These are phyloP conservation scores for Diarsia rubi DNA, from an alignment of 2,888 invertebrate genomes.

Conservation along the genomic window DNA sequence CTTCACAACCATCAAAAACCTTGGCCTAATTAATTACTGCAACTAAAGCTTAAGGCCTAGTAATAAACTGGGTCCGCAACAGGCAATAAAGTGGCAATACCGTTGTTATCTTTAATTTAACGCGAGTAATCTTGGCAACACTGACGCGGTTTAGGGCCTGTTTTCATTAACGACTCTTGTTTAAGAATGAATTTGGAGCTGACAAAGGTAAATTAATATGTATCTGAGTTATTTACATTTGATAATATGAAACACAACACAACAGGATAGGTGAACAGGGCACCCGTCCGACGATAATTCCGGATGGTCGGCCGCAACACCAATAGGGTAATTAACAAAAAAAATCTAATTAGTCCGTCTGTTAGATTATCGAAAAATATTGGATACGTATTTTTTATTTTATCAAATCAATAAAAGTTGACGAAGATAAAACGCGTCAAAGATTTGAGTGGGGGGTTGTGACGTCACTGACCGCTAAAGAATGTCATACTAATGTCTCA, in stretches of 20 bases:
- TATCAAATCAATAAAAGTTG: no score
- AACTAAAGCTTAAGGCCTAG: slow-evolving; percentile 8
- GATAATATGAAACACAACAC: not conserved
- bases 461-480: no score
- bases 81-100: slow-evolving; percentile 24
- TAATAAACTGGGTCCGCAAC: slow-evolving; percentile 29
- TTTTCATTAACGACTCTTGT: slow-evolving; percentile 10
- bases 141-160: slow-evolving; percentile 10
- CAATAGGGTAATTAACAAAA: no score
- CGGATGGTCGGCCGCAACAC: no score
- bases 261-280: no score
- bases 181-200: not conserved
- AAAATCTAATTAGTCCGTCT: no score
- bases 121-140: slow-evolving; percentile 25
- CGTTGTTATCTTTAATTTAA: slow-evolving; percentile 39
- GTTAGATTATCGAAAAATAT: no score
- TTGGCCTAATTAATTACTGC: slow-evolving; percentile 3
- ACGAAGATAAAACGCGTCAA: no score
- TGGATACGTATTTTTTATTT: no score
- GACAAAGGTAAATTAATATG: slow-evolving; percentile 6
- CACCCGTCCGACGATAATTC: no score
- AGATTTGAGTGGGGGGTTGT: no score
- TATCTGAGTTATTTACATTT: slow-evolving; percentile 24
- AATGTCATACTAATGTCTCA: no score
- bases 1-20: not conserved